Evolutionary conservation across 1,140 invertebrate species (phyloP).

Genomic region (Aphelenchoides besseyi): DNA sequence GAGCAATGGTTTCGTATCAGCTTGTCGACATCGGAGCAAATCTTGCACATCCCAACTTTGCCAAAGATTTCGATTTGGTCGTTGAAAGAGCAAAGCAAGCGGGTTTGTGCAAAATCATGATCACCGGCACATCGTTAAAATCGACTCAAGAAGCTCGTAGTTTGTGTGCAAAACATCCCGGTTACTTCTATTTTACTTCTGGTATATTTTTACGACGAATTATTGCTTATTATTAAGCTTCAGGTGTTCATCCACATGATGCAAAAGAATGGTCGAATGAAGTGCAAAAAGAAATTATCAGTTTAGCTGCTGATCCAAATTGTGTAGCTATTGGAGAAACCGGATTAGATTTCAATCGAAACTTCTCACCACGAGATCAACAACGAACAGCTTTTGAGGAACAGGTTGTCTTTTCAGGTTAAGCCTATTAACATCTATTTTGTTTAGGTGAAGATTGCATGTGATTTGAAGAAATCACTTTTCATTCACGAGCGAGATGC

Average conservation of each 20-base stretch:
- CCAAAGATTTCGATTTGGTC: conserved; percentile 84
- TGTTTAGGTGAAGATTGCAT: conserved; percentile 76
- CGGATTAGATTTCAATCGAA: conserved; percentile 86
- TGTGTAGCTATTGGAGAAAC: conserved; percentile 90
- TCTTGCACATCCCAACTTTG: conserved; percentile 89
- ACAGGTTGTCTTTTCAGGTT: conserved; percentile 69
- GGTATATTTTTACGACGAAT: conserved; percentile 66
- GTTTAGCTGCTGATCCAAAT: conserved; percentile 75
- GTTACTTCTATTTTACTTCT: conserved; percentile 83
- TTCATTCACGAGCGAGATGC: conserved; percentile 86
- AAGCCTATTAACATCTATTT: conserved; percentile 6
- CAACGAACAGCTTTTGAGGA: conserved; percentile 83
- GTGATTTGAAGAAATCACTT: conserved; percentile 79
- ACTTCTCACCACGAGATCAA: conserved; percentile 82
- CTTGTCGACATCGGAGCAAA: conserved; percentile 87
- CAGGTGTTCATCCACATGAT: conserved; percentile 88
- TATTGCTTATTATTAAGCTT: conserved; percentile 20
- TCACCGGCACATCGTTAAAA: conserved; percentile 81
- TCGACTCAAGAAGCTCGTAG: conserved; percentile 76
- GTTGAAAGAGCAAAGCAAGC: conserved; percentile 85
- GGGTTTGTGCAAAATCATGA: conserved; percentile 86
- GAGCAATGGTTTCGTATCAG: conserved; percentile 36
- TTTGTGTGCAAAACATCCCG: conserved; percentile 69
- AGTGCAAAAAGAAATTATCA: conserved; percentile 67
- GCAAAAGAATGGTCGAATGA: conserved; percentile 72